A percentile compares a stretch with the other conserved stretches of the same genome.
phyloP scores from a whole-genome alignment of 2,113 vertebrate species.

The Semnornis frantzii region DNA sequence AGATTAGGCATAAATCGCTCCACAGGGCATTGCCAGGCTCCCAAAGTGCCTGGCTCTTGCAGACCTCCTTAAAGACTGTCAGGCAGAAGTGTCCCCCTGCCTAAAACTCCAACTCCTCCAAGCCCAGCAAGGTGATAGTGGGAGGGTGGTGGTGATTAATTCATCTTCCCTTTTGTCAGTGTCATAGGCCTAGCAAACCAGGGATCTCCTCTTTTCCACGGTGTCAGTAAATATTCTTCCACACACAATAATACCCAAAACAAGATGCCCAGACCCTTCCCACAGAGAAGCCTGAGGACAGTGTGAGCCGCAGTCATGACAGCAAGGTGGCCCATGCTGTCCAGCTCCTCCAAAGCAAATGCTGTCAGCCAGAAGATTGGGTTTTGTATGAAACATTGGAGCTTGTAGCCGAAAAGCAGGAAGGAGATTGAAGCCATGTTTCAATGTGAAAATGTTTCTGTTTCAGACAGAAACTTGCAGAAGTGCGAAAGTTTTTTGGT shows the following conservation, averaged over 20 bases:
- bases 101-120: not conserved
- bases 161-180: not conserved
- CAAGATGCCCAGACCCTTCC: not conserved
- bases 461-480: not conserved
- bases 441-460: fast-evolving
- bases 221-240: not conserved
- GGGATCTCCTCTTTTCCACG: not conserved
- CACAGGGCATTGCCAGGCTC: not conserved
- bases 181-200: not conserved
- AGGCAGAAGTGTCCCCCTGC: not conserved
- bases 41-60: not conserved
- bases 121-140: not conserved
- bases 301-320: not conserved
- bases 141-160: not conserved
- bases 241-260: not conserved
- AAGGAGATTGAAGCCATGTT: not conserved
- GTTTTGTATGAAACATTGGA: not conserved
- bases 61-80: not conserved
- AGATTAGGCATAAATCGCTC: slow-evolving; percentile 20
- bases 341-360: not conserved
- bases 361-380: not conserved
- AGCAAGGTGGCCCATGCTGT: not conserved
- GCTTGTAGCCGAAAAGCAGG: not conserved
- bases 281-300: not conserved
- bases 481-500: not conserved